phyloP scores from a whole-genome alignment of 2,888 invertebrate genomes.

The Megaustenia siamemsis region DNA sequence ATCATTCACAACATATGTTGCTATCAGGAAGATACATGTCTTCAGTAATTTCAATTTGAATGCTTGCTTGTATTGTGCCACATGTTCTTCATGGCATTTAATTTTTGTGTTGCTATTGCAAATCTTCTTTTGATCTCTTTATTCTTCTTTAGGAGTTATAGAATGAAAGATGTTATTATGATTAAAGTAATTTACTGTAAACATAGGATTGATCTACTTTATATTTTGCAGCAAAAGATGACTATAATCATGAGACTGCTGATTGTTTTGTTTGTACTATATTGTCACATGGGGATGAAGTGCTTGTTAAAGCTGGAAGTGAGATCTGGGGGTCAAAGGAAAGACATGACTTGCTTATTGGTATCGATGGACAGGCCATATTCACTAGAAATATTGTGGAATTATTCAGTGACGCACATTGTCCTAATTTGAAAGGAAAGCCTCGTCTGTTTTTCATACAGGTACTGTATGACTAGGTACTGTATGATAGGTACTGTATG shows the following conservation, averaged over 20 bases:
- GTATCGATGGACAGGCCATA: slow-evolving; percentile 59
- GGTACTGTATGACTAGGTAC: slow-evolving; percentile 81
- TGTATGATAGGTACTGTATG: too few species aligned
- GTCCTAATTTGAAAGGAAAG: slow-evolving; percentile 91
- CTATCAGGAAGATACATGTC: too few species aligned
- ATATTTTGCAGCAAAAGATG: slow-evolving; percentile 83
- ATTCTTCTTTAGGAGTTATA: too few species aligned
- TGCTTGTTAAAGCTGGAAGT: slow-evolving; percentile 74
- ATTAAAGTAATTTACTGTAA: too few species aligned
- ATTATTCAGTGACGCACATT: slow-evolving; percentile 85
- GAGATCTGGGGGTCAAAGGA: not conserved
- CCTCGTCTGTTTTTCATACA: slow-evolving; percentile 88
- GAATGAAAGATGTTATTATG: too few species aligned
- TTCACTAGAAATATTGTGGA: slow-evolving; percentile 81
- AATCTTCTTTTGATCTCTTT: too few species aligned
- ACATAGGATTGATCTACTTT: not conserved
- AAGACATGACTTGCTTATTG: slow-evolving; percentile 24
- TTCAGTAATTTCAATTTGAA: too few species aligned
- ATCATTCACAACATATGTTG: too few species aligned
- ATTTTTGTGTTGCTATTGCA: too few species aligned
- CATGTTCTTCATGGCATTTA: too few species aligned
- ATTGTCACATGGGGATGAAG: slow-evolving; percentile 92
- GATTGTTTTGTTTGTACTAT: slow-evolving; percentile 92
- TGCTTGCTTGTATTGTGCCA: too few species aligned
- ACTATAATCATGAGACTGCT: slow-evolving; percentile 87